These are phyloP conservation scores for Didymodactylos carnosus DNA, from an alignment of 2,888 invertebrate genomes.

Conservation along the genomic window DNA sequence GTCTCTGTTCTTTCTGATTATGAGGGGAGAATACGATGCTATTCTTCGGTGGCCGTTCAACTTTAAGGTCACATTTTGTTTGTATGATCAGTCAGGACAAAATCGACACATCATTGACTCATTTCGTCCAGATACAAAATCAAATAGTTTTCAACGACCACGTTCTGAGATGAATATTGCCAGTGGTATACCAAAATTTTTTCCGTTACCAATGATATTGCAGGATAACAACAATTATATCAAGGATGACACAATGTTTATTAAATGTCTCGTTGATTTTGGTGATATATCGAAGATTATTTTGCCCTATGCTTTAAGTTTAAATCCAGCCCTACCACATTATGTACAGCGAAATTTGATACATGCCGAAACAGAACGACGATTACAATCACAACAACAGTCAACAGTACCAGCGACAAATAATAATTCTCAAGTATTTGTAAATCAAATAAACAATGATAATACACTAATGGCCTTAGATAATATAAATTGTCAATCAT, in stretches of 20 bases:
- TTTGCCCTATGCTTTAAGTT: not conserved
- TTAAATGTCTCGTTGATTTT: not conserved
- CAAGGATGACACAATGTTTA: not conserved
- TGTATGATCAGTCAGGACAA: too few species aligned
- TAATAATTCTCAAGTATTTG: too few species aligned
- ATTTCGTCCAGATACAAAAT: not conserved
- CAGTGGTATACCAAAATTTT: not conserved
- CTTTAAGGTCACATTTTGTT: too few species aligned
- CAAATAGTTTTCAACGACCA: not conserved
- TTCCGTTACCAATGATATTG: not conserved
- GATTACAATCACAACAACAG: too few species aligned
- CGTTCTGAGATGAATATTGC: not conserved
- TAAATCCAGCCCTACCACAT: not conserved
- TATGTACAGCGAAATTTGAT: not conserved
- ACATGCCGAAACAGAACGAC: too few species aligned
- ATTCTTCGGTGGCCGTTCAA: not conserved
- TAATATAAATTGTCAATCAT: too few species aligned
- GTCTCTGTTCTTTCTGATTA: too few species aligned
- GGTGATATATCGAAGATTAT: not conserved
- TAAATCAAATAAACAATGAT: too few species aligned
- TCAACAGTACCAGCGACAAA: too few species aligned
- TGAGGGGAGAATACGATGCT: not conserved
- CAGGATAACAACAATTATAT: not conserved
- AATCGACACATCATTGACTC: not conserved
- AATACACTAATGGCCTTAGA: too few species aligned